phyloP scores from a whole-genome alignment of 2,797 vertebrate species.

The Microchirus variegatus region DNA sequence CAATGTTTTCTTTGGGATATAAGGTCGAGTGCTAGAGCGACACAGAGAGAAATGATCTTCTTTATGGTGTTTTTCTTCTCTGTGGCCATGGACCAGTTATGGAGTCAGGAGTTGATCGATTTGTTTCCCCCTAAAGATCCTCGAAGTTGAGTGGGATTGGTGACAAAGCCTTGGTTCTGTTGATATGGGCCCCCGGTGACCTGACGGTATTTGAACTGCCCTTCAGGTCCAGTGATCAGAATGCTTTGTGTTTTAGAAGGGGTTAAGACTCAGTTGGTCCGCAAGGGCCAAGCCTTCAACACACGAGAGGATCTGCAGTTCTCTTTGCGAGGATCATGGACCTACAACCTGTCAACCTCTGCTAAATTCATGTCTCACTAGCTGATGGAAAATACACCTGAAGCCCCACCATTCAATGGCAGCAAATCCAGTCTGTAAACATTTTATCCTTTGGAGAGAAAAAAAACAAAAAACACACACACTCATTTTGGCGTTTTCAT shows the following conservation, averaged over 20 bases:
- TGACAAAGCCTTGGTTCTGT: slow-evolving; percentile 77
- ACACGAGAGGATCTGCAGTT: slow-evolving; percentile 64
- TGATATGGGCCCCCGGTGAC: slow-evolving; percentile 75
- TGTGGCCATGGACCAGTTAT: slow-evolving; percentile 47
- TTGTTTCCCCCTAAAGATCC: slow-evolving; percentile 76
- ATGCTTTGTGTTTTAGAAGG: slow-evolving; percentile 64
- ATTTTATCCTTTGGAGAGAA: slow-evolving; percentile 41
- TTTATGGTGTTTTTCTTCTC: slow-evolving; percentile 40
- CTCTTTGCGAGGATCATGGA: slow-evolving; percentile 67
- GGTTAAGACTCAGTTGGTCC: slow-evolving; percentile 72
- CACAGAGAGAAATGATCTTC: slow-evolving; percentile 12
- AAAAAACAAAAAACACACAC: slow-evolving; percentile 1
- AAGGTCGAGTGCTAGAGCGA: slow-evolving; percentile 5
- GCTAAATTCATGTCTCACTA: slow-evolving; percentile 64
- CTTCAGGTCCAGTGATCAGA: slow-evolving; percentile 69
- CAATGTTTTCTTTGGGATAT: background rate
- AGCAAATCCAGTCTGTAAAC: slow-evolving; percentile 59
- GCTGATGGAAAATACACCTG: slow-evolving; percentile 56
- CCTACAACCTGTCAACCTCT: slow-evolving; percentile 61
- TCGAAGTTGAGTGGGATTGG: slow-evolving; percentile 75
- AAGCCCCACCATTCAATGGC: slow-evolving; percentile 42
- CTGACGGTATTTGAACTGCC: slow-evolving; percentile 76
- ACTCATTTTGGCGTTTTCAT: slow-evolving; percentile 12
- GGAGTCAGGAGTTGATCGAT: slow-evolving; percentile 75
- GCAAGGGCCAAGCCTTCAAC: slow-evolving; percentile 73